Conservation (phyloP, 2,888 invertebrate genomes). For the Drosophila buzzatii region DNA sequence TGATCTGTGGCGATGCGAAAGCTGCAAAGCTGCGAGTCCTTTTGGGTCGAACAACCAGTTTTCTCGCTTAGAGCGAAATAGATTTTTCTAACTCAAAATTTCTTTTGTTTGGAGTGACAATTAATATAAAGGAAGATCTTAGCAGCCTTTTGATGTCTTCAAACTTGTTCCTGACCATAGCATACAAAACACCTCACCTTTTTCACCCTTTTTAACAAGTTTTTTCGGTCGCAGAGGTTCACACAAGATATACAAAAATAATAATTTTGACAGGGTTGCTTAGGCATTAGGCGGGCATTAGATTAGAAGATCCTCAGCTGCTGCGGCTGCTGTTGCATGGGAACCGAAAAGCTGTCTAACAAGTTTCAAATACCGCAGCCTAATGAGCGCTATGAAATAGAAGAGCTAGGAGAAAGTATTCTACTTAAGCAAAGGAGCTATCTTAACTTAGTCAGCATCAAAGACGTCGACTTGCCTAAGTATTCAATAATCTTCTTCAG, state of each 20-base stretch:
- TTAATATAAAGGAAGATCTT: slow-evolving; percentile 70
- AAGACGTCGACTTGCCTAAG: too few species aligned
- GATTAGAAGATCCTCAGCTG: slow-evolving; percentile 49
- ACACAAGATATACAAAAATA: slow-evolving; percentile 49
- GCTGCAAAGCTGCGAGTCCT: slow-evolving; percentile 21
- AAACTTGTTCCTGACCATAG: slow-evolving; percentile 62
- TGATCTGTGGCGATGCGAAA: slow-evolving; percentile 55
- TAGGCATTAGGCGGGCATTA: slow-evolving; percentile 33
- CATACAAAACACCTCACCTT: slow-evolving; percentile 68
- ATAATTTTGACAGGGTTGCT: slow-evolving; percentile 63
- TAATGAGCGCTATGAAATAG: slow-evolving; percentile 4
- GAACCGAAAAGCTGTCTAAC: slow-evolving; percentile 66
- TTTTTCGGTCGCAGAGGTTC: slow-evolving; percentile 50
- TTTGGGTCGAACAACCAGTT: slow-evolving; percentile 51
- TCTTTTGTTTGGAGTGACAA: slow-evolving; percentile 70
- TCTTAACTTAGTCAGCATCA: neutral
- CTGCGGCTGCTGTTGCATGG: slow-evolving; percentile 42
- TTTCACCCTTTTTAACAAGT: slow-evolving; percentile 58
- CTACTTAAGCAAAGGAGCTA: neutral
- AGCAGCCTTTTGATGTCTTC: slow-evolving; percentile 62
- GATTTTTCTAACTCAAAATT: slow-evolving; percentile 52
- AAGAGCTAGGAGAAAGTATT: neutral
- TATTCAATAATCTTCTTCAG: neutral
- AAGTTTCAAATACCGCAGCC: slow-evolving; percentile 29
- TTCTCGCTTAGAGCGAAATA: slow-evolving; percentile 40